These are phyloP conservation scores for Tursiops truncatus DNA, from an alignment of 2,113 vertebrate genomes.

Conservation along the genomic window DNA sequence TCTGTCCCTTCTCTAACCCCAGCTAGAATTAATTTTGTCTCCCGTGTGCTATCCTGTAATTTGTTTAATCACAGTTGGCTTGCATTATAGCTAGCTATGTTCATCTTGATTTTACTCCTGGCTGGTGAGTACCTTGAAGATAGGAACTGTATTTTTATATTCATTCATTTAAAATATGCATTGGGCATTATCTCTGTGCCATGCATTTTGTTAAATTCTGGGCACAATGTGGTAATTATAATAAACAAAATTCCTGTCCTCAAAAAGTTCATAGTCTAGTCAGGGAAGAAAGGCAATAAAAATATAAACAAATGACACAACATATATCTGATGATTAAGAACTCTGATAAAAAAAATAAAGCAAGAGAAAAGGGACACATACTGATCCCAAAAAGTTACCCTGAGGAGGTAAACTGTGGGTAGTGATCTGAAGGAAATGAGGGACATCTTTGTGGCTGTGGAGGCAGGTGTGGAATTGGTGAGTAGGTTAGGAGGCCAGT, in stretches of 20 bases:
- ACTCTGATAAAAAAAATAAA: not conserved
- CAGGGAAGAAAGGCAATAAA: not conserved
- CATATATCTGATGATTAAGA: not conserved
- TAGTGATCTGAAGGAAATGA: not conserved
- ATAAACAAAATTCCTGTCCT: conserved; percentile 22
- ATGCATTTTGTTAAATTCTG: not conserved
- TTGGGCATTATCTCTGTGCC: not conserved
- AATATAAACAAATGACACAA: not conserved
- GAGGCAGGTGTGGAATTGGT: not conserved
- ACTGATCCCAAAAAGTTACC: not conserved
- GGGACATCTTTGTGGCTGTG: not conserved
- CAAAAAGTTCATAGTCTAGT: not conserved
- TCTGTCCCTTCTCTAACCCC: conserved; percentile 37
- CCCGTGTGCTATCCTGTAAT: conserved; percentile 28
- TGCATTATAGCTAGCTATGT: not conserved
- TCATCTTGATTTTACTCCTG: not conserved
- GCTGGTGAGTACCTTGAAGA: conserved; percentile 25
- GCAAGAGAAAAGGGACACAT: not conserved
- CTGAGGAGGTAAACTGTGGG: not conserved
- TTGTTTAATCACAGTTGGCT: conserved; percentile 58
- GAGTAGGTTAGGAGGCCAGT: not conserved
- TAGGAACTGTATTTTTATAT: not conserved
- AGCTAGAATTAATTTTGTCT: conserved; percentile 58
- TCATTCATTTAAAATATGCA: not conserved
- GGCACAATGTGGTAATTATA: not conserved